A percentile compares a stretch with the other conserved stretches of the same genome.
phyloP scores from a whole-genome alignment of 1,140 invertebrate species.

The Hetaerina americana region DNA sequence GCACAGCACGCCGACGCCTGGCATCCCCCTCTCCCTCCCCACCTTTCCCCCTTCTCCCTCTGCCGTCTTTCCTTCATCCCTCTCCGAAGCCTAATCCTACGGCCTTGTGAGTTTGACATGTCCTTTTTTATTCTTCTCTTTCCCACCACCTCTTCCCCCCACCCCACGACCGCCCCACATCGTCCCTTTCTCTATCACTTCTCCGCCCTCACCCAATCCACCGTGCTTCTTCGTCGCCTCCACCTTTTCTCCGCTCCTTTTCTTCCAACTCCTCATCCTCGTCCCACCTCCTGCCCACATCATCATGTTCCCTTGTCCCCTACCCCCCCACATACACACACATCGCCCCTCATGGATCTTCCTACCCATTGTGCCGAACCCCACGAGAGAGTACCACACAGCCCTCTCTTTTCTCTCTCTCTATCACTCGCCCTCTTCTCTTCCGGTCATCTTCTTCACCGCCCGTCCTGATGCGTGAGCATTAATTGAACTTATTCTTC shows the following conservation, averaged over 20 bases:
- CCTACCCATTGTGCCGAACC: too few relatives aligned
- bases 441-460: background rate
- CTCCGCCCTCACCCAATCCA: too few relatives aligned
- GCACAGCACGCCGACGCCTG: background rate
- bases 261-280: too few relatives aligned
- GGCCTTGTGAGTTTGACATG: background rate
- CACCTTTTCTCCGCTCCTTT: too few relatives aligned
- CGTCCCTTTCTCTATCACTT: background rate
- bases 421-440: background rate
- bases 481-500: conserved; percentile 1
- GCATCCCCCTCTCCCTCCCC: background rate
- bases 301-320: too few relatives aligned
- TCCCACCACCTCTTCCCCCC: background rate
- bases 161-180: background rate
- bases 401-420: background rate
- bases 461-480: background rate
- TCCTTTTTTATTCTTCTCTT: background rate
- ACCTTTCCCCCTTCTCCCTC: background rate
- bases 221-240: too few relatives aligned
- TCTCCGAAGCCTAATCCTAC: background rate
- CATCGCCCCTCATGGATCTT: too few relatives aligned
- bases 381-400: too few relatives aligned
- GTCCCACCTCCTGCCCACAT: too few relatives aligned
- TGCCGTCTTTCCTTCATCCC: background rate
- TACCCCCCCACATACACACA: too few relatives aligned